phyloP scores from a whole-genome alignment of 2,797 vertebrate genomes.

The Aulostomus chinensis region DNA sequence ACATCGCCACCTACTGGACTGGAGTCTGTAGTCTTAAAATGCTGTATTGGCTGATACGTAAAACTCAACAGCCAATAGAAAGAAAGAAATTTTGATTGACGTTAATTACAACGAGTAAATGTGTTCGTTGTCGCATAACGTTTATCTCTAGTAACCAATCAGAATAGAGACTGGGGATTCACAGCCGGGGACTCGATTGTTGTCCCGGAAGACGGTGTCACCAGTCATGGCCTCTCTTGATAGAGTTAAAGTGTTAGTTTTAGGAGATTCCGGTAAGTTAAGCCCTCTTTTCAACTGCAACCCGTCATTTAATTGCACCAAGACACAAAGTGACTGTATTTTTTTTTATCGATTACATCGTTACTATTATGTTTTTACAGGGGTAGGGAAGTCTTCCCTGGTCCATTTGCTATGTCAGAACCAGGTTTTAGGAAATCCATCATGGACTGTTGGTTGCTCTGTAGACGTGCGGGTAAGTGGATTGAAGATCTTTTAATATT shows the following conservation, averaged over 20 bases:
- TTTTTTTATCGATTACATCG: too few relatives aligned
- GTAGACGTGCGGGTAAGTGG: constrained; percentile 94
- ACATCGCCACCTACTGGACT: too few relatives aligned
- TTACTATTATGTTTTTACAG: constrained; percentile 69
- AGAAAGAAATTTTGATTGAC: neutral
- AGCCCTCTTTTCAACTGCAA: neutral
- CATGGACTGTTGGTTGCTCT: constrained; percentile 98
- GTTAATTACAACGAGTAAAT: neutral
- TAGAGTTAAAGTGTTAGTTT: constrained; percentile 93
- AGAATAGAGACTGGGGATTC: fast-evolving
- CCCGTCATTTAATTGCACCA: too few relatives aligned
- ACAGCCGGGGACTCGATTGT: constrained; percentile 10
- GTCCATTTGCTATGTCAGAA: constrained; percentile 96
- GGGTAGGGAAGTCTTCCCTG: constrained; percentile 95
- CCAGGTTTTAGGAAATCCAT: constrained; percentile 95
- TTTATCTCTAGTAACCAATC: too few relatives aligned
- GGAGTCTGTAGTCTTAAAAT: too few relatives aligned
- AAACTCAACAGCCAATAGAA: constrained; percentile 16
- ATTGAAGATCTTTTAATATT: neutral
- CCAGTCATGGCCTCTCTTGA: constrained; percentile 88
- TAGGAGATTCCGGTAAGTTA: constrained; percentile 93
- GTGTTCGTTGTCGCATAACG: too few relatives aligned
- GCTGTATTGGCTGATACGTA: too few relatives aligned
- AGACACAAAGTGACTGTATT: too few relatives aligned
- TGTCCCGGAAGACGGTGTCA: constrained; percentile 42